phyloP scores from a whole-genome alignment of 2,888 invertebrate genomes.

The Hylaea fasciaria region DNA sequence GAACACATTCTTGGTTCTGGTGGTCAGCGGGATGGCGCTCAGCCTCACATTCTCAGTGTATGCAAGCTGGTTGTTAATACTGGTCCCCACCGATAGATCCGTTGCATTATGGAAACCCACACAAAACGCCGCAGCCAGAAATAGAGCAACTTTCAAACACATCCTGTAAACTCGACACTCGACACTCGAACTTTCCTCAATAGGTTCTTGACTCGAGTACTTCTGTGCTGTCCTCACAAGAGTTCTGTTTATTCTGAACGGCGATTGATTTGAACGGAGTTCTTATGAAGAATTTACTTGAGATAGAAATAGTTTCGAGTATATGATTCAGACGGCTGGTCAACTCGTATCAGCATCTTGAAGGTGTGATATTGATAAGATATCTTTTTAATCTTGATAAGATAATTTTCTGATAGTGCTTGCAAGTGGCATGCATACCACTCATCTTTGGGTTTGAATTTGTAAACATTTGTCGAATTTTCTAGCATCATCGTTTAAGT shows the following conservation, averaged over 20 bases:
- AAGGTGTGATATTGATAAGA: slow-evolving; percentile 11
- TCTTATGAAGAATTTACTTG: slow-evolving; percentile 12
- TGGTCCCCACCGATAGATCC: slow-evolving; percentile 62
- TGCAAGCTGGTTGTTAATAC: slow-evolving; percentile 53
- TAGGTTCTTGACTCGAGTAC: not conserved
- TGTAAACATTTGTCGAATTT: too few relatives aligned
- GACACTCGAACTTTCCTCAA: not conserved
- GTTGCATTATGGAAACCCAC: slow-evolving; percentile 34
- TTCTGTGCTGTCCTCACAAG: not conserved
- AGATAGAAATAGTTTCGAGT: slow-evolving; percentile 12
- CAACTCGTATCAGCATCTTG: slow-evolving; percentile 8
- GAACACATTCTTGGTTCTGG: slow-evolving; percentile 70
- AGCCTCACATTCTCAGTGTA: slow-evolving; percentile 66
- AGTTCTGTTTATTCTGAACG: slow-evolving; percentile 3
- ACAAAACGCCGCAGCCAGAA: slow-evolving; percentile 36
- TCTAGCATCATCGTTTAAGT: too few relatives aligned
- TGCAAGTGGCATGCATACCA: not conserved
- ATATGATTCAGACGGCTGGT: slow-evolving; percentile 11
- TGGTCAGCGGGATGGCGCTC: slow-evolving; percentile 57
- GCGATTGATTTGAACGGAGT: not conserved
- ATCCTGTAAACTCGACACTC: too few relatives aligned
- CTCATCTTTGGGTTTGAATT: not conserved
- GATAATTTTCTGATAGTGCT: slow-evolving; percentile 2
- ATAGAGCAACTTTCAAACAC: slow-evolving; percentile 29
- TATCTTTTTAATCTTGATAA: slow-evolving; percentile 5